Conservation (phyloP, 2,888 invertebrate species). For the Phrixothrix hirtus region DNA sequence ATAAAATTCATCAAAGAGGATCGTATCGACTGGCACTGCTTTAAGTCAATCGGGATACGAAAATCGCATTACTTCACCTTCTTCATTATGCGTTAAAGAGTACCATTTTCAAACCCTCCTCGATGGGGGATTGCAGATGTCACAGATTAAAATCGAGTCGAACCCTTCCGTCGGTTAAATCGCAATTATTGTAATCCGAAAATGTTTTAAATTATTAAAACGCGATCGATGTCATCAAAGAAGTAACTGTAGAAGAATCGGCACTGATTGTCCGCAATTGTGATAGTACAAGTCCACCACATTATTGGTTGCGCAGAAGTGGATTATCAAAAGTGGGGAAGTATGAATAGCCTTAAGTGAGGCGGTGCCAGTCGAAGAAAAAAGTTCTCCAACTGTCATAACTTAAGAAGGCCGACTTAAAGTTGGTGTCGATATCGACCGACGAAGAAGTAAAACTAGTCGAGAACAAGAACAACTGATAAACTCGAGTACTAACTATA, state of each 20-base stretch:
- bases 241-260: constrained; percentile 30
- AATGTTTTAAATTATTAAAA: constrained; percentile 22
- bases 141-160: constrained; percentile 41
- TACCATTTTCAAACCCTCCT: constrained; percentile 47
- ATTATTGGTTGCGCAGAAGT: constrained; percentile 46
- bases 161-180: constrained; percentile 33
- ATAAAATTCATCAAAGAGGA: constrained; percentile 55
- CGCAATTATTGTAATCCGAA: constrained; percentile 31
- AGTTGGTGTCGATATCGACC: constrained; percentile 38
- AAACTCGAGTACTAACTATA: constrained; percentile 35
- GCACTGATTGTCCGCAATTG: constrained; percentile 37
- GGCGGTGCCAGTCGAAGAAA: constrained; percentile 47
- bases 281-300: constrained; percentile 30
- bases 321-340: constrained; percentile 45
- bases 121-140: constrained; percentile 51
- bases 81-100: constrained; percentile 52
- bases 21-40: constrained; percentile 34
- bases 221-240: constrained; percentile 3
- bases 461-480: constrained; percentile 37
- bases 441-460: constrained; percentile 31
- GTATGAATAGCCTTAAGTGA: constrained; percentile 44
- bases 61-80: constrained; percentile 44
- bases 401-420: constrained; percentile 45
- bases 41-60: constrained; percentile 41
- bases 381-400: constrained; percentile 56